Percentiles rank a stretch among this genome's conserved stretches.
These are phyloP conservation scores for Antheraea yamamai DNA, from an alignment of 2,888 invertebrate species.

Conservation along the genomic window DNA sequence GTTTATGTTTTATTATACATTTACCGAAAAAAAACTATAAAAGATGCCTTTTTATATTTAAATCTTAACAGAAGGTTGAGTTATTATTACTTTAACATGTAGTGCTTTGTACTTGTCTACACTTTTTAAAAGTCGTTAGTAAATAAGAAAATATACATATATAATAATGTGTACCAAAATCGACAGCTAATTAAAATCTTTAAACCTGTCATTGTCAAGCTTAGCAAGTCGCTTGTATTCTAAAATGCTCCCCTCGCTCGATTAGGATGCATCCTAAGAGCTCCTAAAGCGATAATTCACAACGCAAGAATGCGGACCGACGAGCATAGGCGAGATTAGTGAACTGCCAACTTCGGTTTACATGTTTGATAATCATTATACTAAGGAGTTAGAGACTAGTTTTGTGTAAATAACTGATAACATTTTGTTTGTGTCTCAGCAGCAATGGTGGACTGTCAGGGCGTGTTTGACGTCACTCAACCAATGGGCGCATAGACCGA, in stretches of 20 bases:
- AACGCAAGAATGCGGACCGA: slow-evolving; percentile 75
- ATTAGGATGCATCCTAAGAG: slow-evolving; percentile 80
- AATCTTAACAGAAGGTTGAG: background rate
- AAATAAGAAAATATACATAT: slow-evolving; percentile 31
- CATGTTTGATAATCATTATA: slow-evolving; percentile 35
- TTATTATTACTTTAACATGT: background rate
- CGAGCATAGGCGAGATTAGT: slow-evolving; percentile 68
- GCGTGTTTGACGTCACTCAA: slow-evolving; percentile 77
- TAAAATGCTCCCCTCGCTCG: slow-evolving; percentile 69
- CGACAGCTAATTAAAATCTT: slow-evolving; percentile 74
- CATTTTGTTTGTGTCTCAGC: slow-evolving; percentile 51
- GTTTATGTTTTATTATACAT: background rate
- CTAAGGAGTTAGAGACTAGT: slow-evolving; percentile 40
- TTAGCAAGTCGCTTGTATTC: slow-evolving; percentile 60
- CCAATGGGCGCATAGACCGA: slow-evolving; percentile 71
- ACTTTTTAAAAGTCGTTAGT: background rate
- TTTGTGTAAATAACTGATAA: slow-evolving; percentile 37
- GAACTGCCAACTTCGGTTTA: slow-evolving; percentile 45
- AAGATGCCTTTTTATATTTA: background rate
- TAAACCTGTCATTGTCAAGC: slow-evolving; percentile 62
- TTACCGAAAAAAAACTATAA: background rate
- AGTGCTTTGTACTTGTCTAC: background rate
- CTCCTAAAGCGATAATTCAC: slow-evolving; percentile 75
- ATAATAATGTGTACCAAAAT: slow-evolving; percentile 44
- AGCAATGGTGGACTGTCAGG: slow-evolving; percentile 78